Base-by-base conservation (phyloP, 2,797 vertebrate genomes). In the Oreochromis grahami region DNA sequence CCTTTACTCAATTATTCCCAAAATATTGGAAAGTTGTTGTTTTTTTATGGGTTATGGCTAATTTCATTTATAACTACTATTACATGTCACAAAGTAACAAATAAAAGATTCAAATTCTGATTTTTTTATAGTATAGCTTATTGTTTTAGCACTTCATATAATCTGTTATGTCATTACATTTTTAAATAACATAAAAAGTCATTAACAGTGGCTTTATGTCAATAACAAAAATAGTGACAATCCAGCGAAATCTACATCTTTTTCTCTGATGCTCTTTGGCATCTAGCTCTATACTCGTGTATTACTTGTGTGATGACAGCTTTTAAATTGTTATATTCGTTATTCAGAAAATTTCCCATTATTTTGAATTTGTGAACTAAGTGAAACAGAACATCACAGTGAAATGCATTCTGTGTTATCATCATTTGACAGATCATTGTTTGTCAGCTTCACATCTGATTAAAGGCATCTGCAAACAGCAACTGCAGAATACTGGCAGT, bases 221-320 rank as follows among this genome's bases (percentile, higher is more conserved):
- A 36, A 17, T 15, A 50, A 50, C 43, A 48, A 48, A 48, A 48
- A 48, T 17, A 48, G 17, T 48, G 17, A 17, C 15, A 48, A 17
- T 8, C 15, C 45, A 3, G 17, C 14, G 17, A 48, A 48, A 48
- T 17, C 15, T 15, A 7, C 14, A 1, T 48, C 15, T 48, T 15
- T 48, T 48, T 48, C 15, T 48, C 3, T 48, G 15, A 48, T 8
- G 15, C 8, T 19, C 29, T 32, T 58, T 32, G 14, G 55, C 55
- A 17, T 29, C 15, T 58, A 0, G 29, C 56, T 60, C 29, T 29
- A 10, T 11, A 26, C 14, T 56, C 8, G 4, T 53, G 21, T 12
- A 53, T 2, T 2, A 3, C 55, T 0, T 29, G 26, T 58, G 55
- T 6, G 55, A 1, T 32, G 26, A 29, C 24, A 32, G 26, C 24